Conservation (phyloP, 2,113 vertebrate species). For the Strix aluco region DNA sequence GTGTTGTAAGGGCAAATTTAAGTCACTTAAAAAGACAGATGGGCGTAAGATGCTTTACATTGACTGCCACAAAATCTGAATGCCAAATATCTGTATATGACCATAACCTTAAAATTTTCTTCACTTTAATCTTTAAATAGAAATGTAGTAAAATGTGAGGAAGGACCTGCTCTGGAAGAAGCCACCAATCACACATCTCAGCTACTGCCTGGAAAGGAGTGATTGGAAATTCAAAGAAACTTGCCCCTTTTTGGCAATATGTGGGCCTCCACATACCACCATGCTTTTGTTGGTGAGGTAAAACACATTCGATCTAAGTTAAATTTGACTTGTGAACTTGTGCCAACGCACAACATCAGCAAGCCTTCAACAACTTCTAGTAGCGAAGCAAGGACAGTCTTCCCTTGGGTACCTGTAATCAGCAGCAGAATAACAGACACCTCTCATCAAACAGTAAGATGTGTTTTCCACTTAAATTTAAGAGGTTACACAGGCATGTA, state of each 20-base stretch:
- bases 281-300: neutral
- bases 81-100: neutral
- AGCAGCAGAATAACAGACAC: neutral
- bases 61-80: neutral
- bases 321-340: neutral
- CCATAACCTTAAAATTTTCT: neutral
- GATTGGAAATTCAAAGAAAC: neutral
- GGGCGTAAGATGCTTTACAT: neutral
- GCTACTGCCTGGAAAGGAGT: accelerated
- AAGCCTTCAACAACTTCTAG: neutral
- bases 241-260: neutral
- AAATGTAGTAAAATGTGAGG: neutral
- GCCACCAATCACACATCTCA: neutral
- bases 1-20: neutral
- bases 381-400: neutral
- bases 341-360: accelerated
- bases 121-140: neutral
- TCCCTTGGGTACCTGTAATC: neutral
- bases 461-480: neutral
- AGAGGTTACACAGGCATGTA: neutral
- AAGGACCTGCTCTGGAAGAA: neutral
- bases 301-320: neutral
- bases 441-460: neutral
- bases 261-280: too few species aligned
- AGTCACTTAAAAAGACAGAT: neutral